Conservation (phyloP, 2,797 vertebrate species). For the Microchirus variegatus region DNA sequence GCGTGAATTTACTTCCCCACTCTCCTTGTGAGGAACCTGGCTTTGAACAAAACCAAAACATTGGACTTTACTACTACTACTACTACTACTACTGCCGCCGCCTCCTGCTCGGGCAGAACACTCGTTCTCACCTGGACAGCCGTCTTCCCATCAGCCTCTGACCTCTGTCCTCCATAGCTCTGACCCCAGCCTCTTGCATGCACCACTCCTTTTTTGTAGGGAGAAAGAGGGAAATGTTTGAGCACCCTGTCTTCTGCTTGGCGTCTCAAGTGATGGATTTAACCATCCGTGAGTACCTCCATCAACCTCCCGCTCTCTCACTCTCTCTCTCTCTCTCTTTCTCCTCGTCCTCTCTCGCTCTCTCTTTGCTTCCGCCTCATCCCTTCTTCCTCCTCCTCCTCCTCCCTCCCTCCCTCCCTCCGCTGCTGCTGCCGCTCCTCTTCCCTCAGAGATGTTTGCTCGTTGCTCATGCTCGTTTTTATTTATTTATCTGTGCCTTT, state of each 20-base stretch:
- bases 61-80: slow-evolving; percentile 41
- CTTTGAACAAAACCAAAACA: slow-evolving; percentile 46
- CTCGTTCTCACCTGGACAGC: slow-evolving; percentile 73
- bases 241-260: slow-evolving; percentile 99
- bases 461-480: slow-evolving; percentile 66
- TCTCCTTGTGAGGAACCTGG: slow-evolving; percentile 87
- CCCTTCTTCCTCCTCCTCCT: slow-evolving; percentile 68
- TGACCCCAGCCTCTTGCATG: slow-evolving; percentile 99
- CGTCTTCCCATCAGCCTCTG: slow-evolving; percentile 81
- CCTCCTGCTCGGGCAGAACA: slow-evolving; percentile 44
- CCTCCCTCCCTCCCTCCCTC: slow-evolving; percentile 25
- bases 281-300: slow-evolving; percentile 99
- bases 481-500: slow-evolving; percentile 57
- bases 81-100: too few species aligned
- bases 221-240: slow-evolving; percentile 99
- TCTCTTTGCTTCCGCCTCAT: slow-evolving; percentile 62
- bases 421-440: slow-evolving; percentile 47
- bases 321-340: slow-evolving; percentile 67
- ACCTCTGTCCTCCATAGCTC: slow-evolving; percentile 92
- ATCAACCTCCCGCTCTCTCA: slow-evolving; percentile 85
- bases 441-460: slow-evolving; percentile 50
- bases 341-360: slow-evolving; percentile 60
- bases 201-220: slow-evolving; percentile 99
- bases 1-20: slow-evolving; percentile 80
- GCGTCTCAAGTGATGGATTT: slow-evolving; percentile 99